Conservation (phyloP, 53 echinoderm and acorn worm genomes). For the Actinopyga echinites region DNA sequence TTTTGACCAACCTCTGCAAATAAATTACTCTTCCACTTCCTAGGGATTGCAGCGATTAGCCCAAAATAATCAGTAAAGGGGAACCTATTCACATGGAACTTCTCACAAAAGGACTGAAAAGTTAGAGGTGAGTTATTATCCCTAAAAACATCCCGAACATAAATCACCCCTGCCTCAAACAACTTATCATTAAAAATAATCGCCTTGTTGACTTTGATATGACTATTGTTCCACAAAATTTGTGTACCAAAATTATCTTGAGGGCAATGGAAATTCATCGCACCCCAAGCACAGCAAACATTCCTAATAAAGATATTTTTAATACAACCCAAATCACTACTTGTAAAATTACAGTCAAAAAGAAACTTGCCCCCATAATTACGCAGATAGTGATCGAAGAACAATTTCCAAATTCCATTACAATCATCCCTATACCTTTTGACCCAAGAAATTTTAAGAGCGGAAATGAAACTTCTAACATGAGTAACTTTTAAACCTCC, state of each 20-base stretch:
- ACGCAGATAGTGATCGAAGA: neutral
- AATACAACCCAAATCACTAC: neutral
- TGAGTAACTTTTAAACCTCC: no score
- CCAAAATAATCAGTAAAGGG: slow-evolving; percentile 3
- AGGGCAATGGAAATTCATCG: no score
- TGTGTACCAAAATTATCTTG: neutral
- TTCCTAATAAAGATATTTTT: neutral
- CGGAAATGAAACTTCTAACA: no score
- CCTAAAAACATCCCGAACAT: neutral
- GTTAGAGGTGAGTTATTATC: neutral
- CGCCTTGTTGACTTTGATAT: neutral
- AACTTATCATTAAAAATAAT: neutral
- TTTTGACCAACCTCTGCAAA: no score
- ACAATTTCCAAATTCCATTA: no score
- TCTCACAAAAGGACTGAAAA: neutral
- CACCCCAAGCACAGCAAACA: no score
- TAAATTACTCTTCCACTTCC: neutral
- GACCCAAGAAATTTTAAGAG: no score
- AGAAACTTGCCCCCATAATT: neutral
- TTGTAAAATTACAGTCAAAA: neutral
- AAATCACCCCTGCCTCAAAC: neutral
- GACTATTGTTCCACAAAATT: no score
- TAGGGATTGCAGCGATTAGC: neutral
- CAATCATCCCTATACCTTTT: no score
- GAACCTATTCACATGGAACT: neutral